Evolutionary conservation across 1,140 invertebrate genomes (phyloP), one percentile per base, ranked within the genome.

Genomic region (Drosophila seguyi): DNA sequence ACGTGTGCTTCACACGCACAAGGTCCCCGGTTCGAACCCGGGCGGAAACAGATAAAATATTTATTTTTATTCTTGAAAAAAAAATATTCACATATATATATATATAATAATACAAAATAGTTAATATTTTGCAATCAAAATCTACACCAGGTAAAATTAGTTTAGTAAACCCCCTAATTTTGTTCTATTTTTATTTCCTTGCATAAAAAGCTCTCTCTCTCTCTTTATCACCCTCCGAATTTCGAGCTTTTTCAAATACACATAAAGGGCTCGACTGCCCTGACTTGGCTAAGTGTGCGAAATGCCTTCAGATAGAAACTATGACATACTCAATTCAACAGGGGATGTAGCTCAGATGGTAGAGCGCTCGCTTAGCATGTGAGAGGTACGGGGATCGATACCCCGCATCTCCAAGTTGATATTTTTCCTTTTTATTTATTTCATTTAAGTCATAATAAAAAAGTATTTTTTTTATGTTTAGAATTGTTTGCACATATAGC

Each of bases 351-450:
- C 72, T 79, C 71, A 96, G 94, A 95, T 95, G 95, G 95, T 96
- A 96, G 95, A 96, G 95, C 95, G 95, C 95, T 96, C 95, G 95
- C 95, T 96, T 96, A 96, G 95, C 95, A 96, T 96, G 95, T 94
- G 95, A 96, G 95, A 96, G 95, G 95, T 95, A 96, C 95, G 94
- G 94, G 95, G 95, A 96, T 96, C 95, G 95, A 96, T 96, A 93
- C 83, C 95, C 95, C 95, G 95, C 58, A 61, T 78, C 79, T 80
- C 77, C 77, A 80, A 38, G 41, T 18, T 10, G 4, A n/a, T 36
- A 47, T 42, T 52, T 66, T 59, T 58, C 22, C 27, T 22, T 27
- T 50, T 47, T 42, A n/a, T 62, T 59, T 42, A 36, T 18, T 6
- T 18, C 11, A 41, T 16, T 8, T 13, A 11, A 27, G 38, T 18